phyloP scores from a whole-genome alignment of 2,888 invertebrate genomes.

The Glaucopsyche alexis region DNA sequence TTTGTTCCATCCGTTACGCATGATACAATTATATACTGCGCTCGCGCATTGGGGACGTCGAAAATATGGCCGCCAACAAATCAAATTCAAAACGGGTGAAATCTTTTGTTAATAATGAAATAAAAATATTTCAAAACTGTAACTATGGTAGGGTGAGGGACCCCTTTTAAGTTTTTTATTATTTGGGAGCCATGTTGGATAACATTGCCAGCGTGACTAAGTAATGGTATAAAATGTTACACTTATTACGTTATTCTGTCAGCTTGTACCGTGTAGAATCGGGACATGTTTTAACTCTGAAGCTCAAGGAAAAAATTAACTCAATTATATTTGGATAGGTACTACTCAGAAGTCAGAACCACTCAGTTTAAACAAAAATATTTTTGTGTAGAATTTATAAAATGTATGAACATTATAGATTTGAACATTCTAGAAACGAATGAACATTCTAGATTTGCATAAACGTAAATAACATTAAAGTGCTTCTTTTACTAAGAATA shows the following conservation, averaged over 20 bases:
- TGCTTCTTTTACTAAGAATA: too few relatives aligned
- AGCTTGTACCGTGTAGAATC: slow-evolving; percentile 10
- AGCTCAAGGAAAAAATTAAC: background rate
- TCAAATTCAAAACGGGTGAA: slow-evolving; percentile 76
- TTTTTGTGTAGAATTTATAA: too few relatives aligned
- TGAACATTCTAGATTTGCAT: too few relatives aligned
- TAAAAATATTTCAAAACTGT: slow-evolving; percentile 70
- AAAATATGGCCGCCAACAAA: slow-evolving; percentile 75
- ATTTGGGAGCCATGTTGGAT: slow-evolving; percentile 62
- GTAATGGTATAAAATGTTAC: slow-evolving; percentile 29
- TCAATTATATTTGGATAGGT: too few relatives aligned
- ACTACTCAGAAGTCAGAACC: too few relatives aligned
- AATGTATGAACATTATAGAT: too few relatives aligned
- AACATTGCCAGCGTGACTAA: slow-evolving; percentile 71
- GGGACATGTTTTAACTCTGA: slow-evolving; percentile 7
- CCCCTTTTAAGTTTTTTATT: slow-evolving; percentile 37
- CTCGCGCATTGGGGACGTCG: slow-evolving; percentile 49
- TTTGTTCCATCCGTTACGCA: slow-evolving; percentile 55
- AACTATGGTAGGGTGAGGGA: slow-evolving; percentile 50
- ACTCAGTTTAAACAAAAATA: too few relatives aligned
- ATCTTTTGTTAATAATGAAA: slow-evolving; percentile 77
- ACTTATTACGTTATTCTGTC: slow-evolving; percentile 18
- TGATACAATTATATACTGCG: slow-evolving; percentile 50
- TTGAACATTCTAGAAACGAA: too few relatives aligned
- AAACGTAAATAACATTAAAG: too few relatives aligned